Evolutionary conservation across 1,140 invertebrate genomes (phyloP), one percentile per base, ranked within the genome.

Genomic region (Gryon sp.): DNA sequence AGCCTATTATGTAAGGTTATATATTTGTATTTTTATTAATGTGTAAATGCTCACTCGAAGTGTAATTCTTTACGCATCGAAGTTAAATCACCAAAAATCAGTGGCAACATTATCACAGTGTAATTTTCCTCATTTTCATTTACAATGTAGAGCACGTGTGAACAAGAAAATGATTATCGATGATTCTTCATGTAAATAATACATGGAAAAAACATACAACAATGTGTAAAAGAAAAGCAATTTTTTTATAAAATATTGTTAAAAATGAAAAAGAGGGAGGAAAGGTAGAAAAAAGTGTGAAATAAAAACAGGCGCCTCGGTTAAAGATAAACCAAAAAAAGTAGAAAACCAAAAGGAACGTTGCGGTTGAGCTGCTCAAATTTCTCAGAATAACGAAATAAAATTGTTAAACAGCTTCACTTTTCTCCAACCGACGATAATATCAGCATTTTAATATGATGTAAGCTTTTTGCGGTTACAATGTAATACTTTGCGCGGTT

Each of bases 391-490:
- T 62, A 40, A 40, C 24, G 46, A 62, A 72, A 72, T 62, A 72
- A 53, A 53, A 55, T 52, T 45, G 36, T 20, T 46, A 62, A 60
- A 48, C 40, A 53, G 36, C 19, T n/a, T 46, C 30, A 55, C 30
- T 66, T 46, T 14, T 32, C 22, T 50, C 34, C 12, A 22, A 26
- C 28, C 11, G 15, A 26, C 55, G 16, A 62, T 24, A 46, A 53
- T 62, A 55, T 72, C 32, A 62, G 46, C 40, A 62, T 46, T 53
- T 46, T 62, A 60, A 72, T 53, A 15, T 72, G 68, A 62, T 53
- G 68, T 62, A 72, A 72, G 55, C 55, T 72, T 53, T 62, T 38
- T 65, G 74, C 68, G 74, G 80, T 77, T 38, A 68, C 72, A 81
- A 82, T 62, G 45, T 48, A 74, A 81, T 81, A 80, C 65, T 57